Conservation (phyloP, 2,888 invertebrate genomes). For the Capitulum mitella region DNA sequence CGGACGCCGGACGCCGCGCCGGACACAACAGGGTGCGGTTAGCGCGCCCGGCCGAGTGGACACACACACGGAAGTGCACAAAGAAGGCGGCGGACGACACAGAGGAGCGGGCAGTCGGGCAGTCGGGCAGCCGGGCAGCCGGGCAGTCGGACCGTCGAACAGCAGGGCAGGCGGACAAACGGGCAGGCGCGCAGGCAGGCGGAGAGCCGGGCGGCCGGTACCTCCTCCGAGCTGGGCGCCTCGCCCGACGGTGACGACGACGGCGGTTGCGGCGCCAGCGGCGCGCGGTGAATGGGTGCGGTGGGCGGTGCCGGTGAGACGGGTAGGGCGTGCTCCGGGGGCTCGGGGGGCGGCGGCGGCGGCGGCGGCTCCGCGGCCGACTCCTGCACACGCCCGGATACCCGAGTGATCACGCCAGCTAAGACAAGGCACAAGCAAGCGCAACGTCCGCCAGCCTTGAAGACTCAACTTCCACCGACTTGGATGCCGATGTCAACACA, state of each 20-base stretch:
- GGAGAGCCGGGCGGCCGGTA: neutral
- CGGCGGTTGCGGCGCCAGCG: neutral
- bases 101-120: neutral
- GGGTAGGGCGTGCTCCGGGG: neutral
- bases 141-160: no score
- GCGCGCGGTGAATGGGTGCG: neutral
- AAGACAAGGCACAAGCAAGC: no score
- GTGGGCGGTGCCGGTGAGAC: conserved; percentile 6
- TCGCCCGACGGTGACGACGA: neutral
- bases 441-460: no score
- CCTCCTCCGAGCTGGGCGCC: neutral
- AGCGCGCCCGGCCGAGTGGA: no score
- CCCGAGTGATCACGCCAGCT: neutral
- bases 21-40: neutral
- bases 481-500: no score
- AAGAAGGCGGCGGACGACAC: neutral
- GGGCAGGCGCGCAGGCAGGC: no score
- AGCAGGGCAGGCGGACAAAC: no score
- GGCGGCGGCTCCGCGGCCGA: neutral
- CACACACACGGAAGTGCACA: neutral
- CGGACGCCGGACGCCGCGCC: no score
- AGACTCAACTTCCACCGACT: no score
- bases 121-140: no score
- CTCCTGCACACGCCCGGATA: neutral
- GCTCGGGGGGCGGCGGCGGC: neutral